Base-by-base conservation (phyloP, 2,113 vertebrate species). In the Poicephalus meyeri region DNA sequence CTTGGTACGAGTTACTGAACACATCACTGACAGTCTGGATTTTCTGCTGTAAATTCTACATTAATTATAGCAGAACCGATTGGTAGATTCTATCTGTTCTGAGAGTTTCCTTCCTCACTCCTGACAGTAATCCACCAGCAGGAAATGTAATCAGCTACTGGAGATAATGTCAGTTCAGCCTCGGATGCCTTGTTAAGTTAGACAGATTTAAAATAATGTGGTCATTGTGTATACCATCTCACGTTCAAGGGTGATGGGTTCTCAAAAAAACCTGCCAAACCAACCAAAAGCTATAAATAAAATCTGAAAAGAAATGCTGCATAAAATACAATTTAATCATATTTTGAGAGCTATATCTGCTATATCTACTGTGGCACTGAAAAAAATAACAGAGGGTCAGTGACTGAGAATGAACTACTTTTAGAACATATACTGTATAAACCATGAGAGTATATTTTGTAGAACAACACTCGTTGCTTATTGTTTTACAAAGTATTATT, bases 41-140 rank as follows among this genome's bases (percentile, higher is more conserved):
- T 97, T 98, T 98, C 95, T 97, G 90, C 96, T 98, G 97, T 88
- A 96, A 97, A 98, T 98, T 98, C 96, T 94, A n/a, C 95, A 97
- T 98, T 98, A 98, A 99, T 98, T 98, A 98, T 95, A 98, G 97
- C 91, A 98, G 95, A 96, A 88, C 80, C 66, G 95, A 98, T 80
- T 89, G 93, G 95, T 94, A 96, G 96, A 97, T 96, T 95, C 96
- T 95, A 90, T 97, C 96, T 96, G 93, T 93, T 49, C 58, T 66
- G 95, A 69, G 96, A 96, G 42, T 93, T 95, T 97, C 71, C 95
- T 97, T 85, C 44, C 91, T 50, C 29, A 31, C 52, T 47, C 47
- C 21, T 80, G 21, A 95, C 42, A n/a, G 52, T 37, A 72, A 89
- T 89, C 87, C 63, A 93, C 76, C 80, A 96, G 76, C 68, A 83